Evolutionary conservation across 2,113 vertebrate species (phyloP).

Genomic region (Anolis sagrei): DNA sequence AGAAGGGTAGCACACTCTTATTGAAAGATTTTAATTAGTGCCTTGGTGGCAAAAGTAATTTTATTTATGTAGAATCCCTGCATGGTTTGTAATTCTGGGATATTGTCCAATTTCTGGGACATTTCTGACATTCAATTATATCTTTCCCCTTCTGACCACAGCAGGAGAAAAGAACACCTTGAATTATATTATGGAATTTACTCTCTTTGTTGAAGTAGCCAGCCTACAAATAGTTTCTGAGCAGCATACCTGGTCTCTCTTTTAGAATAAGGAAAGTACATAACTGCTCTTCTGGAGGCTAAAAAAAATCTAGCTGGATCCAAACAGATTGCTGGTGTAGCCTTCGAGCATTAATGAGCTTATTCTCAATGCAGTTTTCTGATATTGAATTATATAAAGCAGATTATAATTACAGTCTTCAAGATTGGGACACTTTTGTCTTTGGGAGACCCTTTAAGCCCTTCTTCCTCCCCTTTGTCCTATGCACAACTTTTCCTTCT

Average conservation of each 20-base stretch:
- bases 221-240: not conserved
- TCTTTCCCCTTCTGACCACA: not conserved
- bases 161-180: constrained; percentile 19
- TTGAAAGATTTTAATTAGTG: constrained; percentile 36
- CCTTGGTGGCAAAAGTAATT: constrained; percentile 18
- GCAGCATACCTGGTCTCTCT: not conserved
- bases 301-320: not conserved
- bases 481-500: too few relatives aligned
- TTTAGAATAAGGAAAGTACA: not conserved
- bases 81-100: constrained; percentile 33
- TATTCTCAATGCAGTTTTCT: not conserved
- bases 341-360: not conserved
- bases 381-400: not conserved
- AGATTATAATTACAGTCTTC: too few relatives aligned
- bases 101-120: constrained; percentile 35
- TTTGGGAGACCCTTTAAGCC: too few relatives aligned
- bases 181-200: not conserved
- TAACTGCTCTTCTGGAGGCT: not conserved
- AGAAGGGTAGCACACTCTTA: not conserved
- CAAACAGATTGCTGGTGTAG: too few relatives aligned
- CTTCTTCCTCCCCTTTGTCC: too few relatives aligned
- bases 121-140: constrained; percentile 30
- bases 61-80: constrained; percentile 23
- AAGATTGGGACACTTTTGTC: too few relatives aligned
- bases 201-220: constrained; percentile 9